Percentiles rank a stretch among this genome's conserved stretches.
Conservation (phyloP, 2,113 vertebrate species). For the Neolamprologus tretocephalus region DNA sequence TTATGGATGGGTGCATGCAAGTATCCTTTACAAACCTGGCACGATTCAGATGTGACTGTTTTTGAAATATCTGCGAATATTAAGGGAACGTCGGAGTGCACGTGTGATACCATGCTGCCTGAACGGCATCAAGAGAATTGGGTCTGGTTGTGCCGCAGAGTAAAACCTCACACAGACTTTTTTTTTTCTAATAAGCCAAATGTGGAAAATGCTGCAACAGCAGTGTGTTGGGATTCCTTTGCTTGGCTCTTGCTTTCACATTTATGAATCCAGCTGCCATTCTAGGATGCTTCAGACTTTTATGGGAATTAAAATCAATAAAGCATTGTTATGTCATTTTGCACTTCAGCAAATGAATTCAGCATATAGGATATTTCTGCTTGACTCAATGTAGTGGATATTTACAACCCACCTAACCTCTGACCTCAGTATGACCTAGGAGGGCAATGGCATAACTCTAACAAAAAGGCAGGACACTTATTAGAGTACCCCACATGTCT, state of each 20-base stretch:
- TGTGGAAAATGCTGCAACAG: constrained; percentile 17
- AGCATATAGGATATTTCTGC: not conserved
- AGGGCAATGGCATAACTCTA: not conserved
- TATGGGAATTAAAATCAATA: constrained; percentile 17
- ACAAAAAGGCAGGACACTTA: not conserved
- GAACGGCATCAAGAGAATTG: constrained; percentile 56
- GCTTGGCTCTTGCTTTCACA: constrained; percentile 19
- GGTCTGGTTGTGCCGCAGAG: constrained; percentile 52
- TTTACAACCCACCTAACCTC: constrained; percentile 26
- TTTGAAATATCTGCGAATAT: constrained; percentile 35
- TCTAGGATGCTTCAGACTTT: constrained; percentile 8
- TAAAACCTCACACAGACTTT: constrained; percentile 35
- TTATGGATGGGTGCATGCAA: constrained; percentile 8
- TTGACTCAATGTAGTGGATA: constrained; percentile 11
- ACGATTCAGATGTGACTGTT: not conserved
- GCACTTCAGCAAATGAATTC: not conserved
- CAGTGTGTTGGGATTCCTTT: constrained; percentile 32
- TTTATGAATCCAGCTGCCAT: not conserved
- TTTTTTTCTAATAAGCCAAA: constrained; percentile 48
- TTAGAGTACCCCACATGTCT: not conserved
- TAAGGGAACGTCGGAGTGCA: constrained; percentile 26
- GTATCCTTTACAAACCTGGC: not conserved
- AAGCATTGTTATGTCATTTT: not conserved
- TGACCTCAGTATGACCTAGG: constrained; percentile 28
- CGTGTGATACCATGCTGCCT: constrained; percentile 38